A percentile compares a stretch with the other conserved stretches of the same genome.
phyloP scores from a whole-genome alignment of 2,888 invertebrate genomes.

The Galerucella calmariensis region DNA sequence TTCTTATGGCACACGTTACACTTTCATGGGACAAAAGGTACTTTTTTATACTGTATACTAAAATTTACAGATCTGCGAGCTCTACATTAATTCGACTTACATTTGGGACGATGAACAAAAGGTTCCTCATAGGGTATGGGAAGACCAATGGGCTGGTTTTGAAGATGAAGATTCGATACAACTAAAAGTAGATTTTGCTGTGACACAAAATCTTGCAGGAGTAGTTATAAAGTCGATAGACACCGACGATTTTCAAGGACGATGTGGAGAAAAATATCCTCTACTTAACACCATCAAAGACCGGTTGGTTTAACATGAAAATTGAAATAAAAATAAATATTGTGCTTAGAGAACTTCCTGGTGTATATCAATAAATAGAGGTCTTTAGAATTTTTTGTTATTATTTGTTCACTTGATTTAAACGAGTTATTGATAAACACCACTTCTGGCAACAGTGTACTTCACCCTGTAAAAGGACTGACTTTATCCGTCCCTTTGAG shows the following conservation, averaged over 20 bases:
- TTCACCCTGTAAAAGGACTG: neutral
- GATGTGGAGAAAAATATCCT: constrained; percentile 63
- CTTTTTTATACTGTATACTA: neutral
- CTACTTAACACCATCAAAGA: constrained; percentile 46
- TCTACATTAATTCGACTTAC: constrained; percentile 50
- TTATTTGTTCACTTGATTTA: too few species aligned
- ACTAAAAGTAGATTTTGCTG: constrained; percentile 63
- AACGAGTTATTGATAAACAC: too few species aligned
- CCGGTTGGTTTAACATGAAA: constrained; percentile 19
- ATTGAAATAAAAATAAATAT: neutral
- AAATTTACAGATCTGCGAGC: constrained; percentile 55
- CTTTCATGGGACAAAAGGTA: too few species aligned
- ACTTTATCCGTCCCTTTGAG: neutral
- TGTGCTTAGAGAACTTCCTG: too few species aligned
- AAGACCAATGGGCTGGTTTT: constrained; percentile 75
- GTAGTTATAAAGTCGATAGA: constrained; percentile 83
- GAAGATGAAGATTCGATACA: constrained; percentile 70
- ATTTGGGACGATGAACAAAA: constrained; percentile 60
- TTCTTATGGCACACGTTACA: neutral
- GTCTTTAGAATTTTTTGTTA: too few species aligned
- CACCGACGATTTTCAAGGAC: constrained; percentile 77
- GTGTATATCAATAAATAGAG: too few species aligned
- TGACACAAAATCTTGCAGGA: constrained; percentile 65
- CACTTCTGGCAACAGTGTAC: neutral
- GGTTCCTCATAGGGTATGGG: constrained; percentile 71